Evolutionary conservation across 2,113 vertebrate genomes (phyloP).

Genomic region (Brachyhypopomus occidentalis): DNA sequence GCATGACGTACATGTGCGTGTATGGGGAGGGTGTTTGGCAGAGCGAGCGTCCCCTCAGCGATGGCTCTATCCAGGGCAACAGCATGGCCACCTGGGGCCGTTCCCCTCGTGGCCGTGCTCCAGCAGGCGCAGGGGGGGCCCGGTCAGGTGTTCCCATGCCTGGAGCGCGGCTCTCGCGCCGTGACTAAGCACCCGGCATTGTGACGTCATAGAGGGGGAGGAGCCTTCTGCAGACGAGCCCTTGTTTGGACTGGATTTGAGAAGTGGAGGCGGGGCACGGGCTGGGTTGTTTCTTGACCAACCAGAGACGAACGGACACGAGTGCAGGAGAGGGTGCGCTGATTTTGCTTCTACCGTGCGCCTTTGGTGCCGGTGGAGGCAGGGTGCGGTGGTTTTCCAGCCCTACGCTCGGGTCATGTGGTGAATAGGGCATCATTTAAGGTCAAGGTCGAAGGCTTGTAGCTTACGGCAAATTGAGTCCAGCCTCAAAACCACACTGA

Average conservation of each 20-base stretch:
- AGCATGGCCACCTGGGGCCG: conserved; percentile 58
- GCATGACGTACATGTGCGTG: conserved; percentile 1
- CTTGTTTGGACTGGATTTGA: background rate
- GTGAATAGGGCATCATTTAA: background rate
- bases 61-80: conserved; percentile 69
- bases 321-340: background rate
- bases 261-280: background rate
- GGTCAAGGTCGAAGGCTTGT: background rate
- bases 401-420: background rate
- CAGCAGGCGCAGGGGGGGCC: conserved; percentile 33
- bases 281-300: background rate
- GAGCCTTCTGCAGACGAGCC: background rate
- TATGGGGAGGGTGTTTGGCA: conserved; percentile 23
- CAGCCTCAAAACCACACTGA: too few relatives aligned
- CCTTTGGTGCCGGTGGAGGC: too few relatives aligned
- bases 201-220: background rate
- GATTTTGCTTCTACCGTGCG: background rate
- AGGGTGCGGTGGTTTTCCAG: background rate
- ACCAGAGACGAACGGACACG: background rate
- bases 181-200: background rate
- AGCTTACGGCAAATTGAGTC: background rate
- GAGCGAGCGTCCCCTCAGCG: conserved; percentile 57
- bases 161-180: background rate
- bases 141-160: background rate
- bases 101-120: background rate